Base-by-base conservation (phyloP, 1,140 invertebrate genomes). In the Lasioglossum baleicum region DNA sequence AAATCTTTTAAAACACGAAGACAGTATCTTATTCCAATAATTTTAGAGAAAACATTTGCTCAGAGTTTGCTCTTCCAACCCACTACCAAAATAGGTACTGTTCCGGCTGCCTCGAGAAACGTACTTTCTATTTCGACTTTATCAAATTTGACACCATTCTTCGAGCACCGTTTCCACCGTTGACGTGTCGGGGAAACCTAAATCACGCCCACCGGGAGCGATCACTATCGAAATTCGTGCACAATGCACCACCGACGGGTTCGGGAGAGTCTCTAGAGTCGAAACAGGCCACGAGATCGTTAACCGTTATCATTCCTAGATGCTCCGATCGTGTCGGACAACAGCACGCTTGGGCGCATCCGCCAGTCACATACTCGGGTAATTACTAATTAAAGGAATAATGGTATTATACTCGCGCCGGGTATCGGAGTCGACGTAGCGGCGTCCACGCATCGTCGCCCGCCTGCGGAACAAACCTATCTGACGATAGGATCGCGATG, bases 321-420 rank as follows among this genome's bases (percentile, higher is more conserved):
- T 65, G 40, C 66, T 69, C 20, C 20, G 72, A 58, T 58, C 31
- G 53, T 35, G 35, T 73, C 42, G 53, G 68, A 63, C 51, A 64
- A 56, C 68, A 73, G 42, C 71, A 71, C 70, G 81, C 7, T 66
- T 20, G 75, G 72, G 75, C 65, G 72, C 60, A 84, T 86, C 83
- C 58, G n/a, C 42, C 53, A 74, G 42, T 69, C 80, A 56, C 44
- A 60, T 80, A 82, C 69, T 77, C 65, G 65, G 53, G 69, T 83
- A 83, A 82, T 84, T 84, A 79, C 81, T 86, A 83, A 89, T 89
- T 88, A 87, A 74, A 71, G 72, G 83, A 87, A 87, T 88, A 84
- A 87, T 83, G 51, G 58, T 26, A 82, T 77, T 77, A 82, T 73
- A 72, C 53, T 80, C 76, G 60, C n/a, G 75, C 58, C 63, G 81